Conservation (phyloP, 2,113 vertebrate species). For the Myrmecobius fasciatus region DNA sequence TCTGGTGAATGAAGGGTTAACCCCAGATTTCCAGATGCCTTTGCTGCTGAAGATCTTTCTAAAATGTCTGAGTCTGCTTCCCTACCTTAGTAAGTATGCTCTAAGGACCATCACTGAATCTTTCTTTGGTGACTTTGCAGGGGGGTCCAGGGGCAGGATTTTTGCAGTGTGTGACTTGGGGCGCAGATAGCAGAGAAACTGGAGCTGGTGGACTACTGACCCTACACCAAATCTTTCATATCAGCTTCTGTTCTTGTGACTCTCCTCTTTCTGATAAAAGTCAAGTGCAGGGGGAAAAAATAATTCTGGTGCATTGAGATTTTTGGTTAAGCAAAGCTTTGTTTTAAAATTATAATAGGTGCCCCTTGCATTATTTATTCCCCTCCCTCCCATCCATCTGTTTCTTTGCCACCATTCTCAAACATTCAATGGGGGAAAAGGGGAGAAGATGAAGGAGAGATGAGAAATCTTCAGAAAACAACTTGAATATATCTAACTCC, state of each 20-base stretch:
- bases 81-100: neutral
- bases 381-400: neutral
- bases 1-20: neutral
- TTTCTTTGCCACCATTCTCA: slow-evolving; percentile 18
- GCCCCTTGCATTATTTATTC: neutral
- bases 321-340: neutral
- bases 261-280: slow-evolving; percentile 29
- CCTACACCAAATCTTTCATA: neutral
- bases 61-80: slow-evolving; percentile 14
- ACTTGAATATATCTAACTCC: neutral
- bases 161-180: neutral
- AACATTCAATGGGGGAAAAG: neutral
- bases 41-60: neutral
- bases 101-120: neutral
- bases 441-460: neutral
- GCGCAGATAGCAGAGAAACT: neutral
- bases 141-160: neutral
- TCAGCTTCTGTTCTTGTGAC: neutral
- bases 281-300: neutral
- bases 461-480: neutral
- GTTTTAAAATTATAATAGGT: neutral
- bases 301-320: slow-evolving; percentile 2
- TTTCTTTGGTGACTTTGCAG: slow-evolving; percentile 6
- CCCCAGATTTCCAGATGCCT: neutral
- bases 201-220: neutral